Base-by-base conservation (phyloP, 2,888 invertebrate species). In the Callosobruchus maculatus region DNA sequence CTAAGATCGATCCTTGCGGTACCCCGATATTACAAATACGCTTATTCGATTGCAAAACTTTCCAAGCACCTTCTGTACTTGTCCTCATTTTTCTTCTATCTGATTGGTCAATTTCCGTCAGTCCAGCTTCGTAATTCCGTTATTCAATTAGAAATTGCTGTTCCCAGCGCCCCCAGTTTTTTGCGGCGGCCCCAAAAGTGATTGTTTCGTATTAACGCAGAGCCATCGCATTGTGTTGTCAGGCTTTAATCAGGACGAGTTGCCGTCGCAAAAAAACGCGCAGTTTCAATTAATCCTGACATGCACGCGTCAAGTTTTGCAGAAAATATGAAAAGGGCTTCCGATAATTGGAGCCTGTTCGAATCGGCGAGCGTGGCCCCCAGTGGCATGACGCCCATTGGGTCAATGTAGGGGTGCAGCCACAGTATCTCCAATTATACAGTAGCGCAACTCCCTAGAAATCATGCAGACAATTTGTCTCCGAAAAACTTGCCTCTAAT, bases 261-360 rank as follows among this genome's bases (percentile, higher is more conserved):
- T 68, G 21, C 68, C 21, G 68, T 21, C 21, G 21, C 68, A 3
- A 21, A 7, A 68, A 68, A 68, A 67, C 7, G 13, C 21, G 68
- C 68, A 68, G 68, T 68, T 68, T 68, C 68, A 68, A 68, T 68
- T 68, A 68, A 68, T 68, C 21, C 68, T 68, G 68, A 21, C 68
- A 21, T 68, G 68, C 21, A 22, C 21, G 68, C 22, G 20, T 68
- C 21, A 21, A 68, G 20, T 68, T 68, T 68, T 68, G 68, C 68
- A 68, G 68, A 68, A 68, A 68, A 68, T 68, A 68, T 21, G 21
- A 68, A 68, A 68, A 5, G 68, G 68, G 68, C 21, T 68, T 68
- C 68, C 68, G 7, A 68, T 68, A 68, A 68, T 68, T 68, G 68
- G 22, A 68, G 68, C 22, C 4, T 68, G 68, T 68, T 21, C 13